A percentile compares a stretch with the other conserved stretches of the same genome.
Conservation (phyloP, 1,140 invertebrate species). For the Neelides sp. region DNA sequence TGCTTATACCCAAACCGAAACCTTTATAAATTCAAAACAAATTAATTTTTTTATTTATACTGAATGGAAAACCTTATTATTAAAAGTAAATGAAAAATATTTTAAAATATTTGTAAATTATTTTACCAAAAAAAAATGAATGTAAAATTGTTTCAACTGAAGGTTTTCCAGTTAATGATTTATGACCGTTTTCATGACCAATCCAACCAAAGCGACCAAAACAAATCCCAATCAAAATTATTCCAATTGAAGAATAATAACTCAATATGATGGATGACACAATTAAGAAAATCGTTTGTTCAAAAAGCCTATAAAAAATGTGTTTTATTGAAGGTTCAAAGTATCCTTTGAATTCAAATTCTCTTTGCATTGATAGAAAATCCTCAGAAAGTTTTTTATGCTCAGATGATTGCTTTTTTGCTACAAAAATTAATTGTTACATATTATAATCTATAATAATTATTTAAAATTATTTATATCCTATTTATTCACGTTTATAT, state of each 20-base stretch:
- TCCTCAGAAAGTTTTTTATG: too few species aligned
- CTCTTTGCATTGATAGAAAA: slow-evolving; percentile 17
- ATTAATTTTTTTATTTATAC: too few species aligned
- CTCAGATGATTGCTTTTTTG: too few species aligned
- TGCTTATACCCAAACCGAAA: neutral
- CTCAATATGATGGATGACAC: neutral
- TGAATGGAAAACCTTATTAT: too few species aligned
- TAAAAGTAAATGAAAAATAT: neutral
- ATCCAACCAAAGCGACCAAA: slow-evolving; percentile 27
- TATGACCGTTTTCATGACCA: slow-evolving; percentile 29
- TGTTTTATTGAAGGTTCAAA: slow-evolving; percentile 25
- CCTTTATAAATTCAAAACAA: slow-evolving; percentile 5
- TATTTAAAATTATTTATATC: too few species aligned
- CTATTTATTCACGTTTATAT: too few species aligned
- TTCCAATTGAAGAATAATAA: slow-evolving; percentile 13
- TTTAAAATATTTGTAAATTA: neutral
- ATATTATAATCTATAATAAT: too few species aligned
- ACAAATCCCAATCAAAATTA: slow-evolving; percentile 22
- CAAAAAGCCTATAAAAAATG: slow-evolving; percentile 20
- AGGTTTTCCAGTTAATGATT: slow-evolving; percentile 27
- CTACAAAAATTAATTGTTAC: too few species aligned
- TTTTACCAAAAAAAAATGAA: slow-evolving; percentile 22
- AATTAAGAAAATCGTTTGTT: slow-evolving; percentile 21
- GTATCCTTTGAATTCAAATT: slow-evolving; percentile 21
- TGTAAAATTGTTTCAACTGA: slow-evolving; percentile 27